Conservation (phyloP, 2,113 vertebrate species). For the Chaenocephalus aceratus region DNA sequence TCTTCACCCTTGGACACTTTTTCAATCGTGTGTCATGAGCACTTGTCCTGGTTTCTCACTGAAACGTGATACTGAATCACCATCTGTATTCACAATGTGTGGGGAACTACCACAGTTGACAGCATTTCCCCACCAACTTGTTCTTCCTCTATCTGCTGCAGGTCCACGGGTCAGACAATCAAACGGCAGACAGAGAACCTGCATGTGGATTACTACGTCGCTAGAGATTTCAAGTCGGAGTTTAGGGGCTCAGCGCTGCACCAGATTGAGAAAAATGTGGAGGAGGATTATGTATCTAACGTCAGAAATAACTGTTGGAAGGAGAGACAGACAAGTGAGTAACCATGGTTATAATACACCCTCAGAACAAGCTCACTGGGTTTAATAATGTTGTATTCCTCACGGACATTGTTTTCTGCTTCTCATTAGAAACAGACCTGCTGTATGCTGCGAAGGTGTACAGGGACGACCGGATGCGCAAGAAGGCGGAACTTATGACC, state of each 20-base stretch:
- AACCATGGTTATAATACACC: not conserved
- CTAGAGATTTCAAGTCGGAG: conserved; percentile 95
- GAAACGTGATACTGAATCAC: not conserved
- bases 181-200: conserved; percentile 95
- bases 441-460: conserved; percentile 96
- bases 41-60: not conserved
- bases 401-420: conserved; percentile 25
- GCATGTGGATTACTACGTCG: conserved; percentile 91
- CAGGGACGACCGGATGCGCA: conserved; percentile 92
- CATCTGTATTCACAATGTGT: not conserved
- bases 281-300: conserved; percentile 96
- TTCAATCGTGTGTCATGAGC: not conserved
- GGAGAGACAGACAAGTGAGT: conserved; percentile 96
- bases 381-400: not conserved
- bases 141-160: conserved; percentile 58
- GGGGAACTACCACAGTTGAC: not conserved
- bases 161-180: conserved; percentile 92
- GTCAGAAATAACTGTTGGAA: conserved; percentile 98
- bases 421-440: conserved; percentile 92
- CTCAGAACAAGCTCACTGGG: not conserved
- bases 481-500: conserved; percentile 94
- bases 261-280: conserved; percentile 96
- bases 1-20: not conserved
- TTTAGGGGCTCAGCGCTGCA: conserved; percentile 92
- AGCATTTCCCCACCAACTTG: not conserved